Conservation (phyloP, 2,797 vertebrate genomes). For the Squalus acanthias region DNA sequence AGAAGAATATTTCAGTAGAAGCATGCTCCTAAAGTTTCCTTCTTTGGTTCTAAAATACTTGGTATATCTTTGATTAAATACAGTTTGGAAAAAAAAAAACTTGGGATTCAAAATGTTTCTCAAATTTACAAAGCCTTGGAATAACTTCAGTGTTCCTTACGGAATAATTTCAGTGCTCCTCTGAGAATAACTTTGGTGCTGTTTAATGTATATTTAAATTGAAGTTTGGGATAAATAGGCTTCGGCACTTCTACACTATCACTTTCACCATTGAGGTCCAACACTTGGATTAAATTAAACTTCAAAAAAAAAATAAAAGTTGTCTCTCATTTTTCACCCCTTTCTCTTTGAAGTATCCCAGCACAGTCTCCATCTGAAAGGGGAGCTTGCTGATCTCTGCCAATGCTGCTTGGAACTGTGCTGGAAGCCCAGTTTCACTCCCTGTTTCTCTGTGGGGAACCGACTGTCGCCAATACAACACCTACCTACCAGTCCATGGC, state of each 20-base stretch:
- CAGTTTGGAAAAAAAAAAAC: background rate
- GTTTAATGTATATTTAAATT: background rate
- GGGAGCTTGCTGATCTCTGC: background rate
- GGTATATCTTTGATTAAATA: background rate
- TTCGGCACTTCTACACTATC: background rate
- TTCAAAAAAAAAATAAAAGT: background rate
- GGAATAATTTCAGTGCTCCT: background rate
- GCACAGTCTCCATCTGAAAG: background rate
- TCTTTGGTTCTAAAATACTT: background rate
- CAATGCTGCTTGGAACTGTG: background rate
- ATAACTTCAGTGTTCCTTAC: background rate
- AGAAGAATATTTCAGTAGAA: background rate
- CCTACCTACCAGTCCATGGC: background rate
- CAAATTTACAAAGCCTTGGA: background rate
- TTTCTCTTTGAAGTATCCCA: background rate
- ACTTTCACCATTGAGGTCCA: background rate
- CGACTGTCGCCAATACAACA: background rate
- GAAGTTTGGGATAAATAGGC: background rate
- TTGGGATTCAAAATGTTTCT: background rate
- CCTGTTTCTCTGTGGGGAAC: background rate
- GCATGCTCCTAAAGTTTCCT: background rate
- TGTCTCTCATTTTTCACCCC: background rate
- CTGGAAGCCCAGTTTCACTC: background rate
- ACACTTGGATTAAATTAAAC: background rate
- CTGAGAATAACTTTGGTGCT: background rate